phyloP scores from a whole-genome alignment of 2,888 invertebrate genomes.

The Cosmorhoe ocellata region DNA sequence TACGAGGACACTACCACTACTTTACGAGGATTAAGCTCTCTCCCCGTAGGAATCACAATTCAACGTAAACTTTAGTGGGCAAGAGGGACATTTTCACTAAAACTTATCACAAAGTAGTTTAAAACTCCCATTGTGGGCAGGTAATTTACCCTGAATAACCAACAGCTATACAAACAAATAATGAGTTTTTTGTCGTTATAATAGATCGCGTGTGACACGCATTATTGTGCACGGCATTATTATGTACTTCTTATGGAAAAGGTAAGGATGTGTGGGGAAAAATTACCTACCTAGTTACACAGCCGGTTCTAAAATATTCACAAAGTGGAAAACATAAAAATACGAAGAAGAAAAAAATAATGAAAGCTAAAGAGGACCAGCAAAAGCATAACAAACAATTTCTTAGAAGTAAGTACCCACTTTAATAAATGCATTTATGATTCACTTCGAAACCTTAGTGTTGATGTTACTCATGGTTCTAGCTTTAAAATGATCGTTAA shows the following conservation, averaged over 20 bases:
- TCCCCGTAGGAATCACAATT: not conserved
- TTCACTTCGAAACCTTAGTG: too few relatives aligned
- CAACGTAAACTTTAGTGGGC: conserved; percentile 3
- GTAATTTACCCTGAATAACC: conserved; percentile 29
- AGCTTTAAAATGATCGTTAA: too few relatives aligned
- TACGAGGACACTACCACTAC: too few relatives aligned
- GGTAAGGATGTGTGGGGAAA: conserved; percentile 10
- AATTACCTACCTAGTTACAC: conserved; percentile 4
- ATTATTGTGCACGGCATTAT: conserved; percentile 24
- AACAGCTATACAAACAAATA: conserved; percentile 22
- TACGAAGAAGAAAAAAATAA: too few relatives aligned
- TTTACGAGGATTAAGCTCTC: too few relatives aligned
- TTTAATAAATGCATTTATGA: too few relatives aligned
- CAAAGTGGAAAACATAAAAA: too few relatives aligned
- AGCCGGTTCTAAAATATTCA: not conserved
- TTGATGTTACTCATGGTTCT: too few relatives aligned
- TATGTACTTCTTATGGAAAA: conserved; percentile 23
- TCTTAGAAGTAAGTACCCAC: too few relatives aligned
- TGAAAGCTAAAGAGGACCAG: too few relatives aligned
- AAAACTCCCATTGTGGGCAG: conserved; percentile 25
- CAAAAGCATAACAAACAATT: too few relatives aligned
- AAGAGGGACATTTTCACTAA: not conserved
- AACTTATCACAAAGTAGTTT: conserved; percentile 10
- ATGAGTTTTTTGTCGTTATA: conserved; percentile 27
- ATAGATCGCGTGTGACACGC: conserved; percentile 35